These are phyloP conservation scores for Andricus curvator DNA, from an alignment of 2,888 invertebrate species.

Conservation along the genomic window DNA sequence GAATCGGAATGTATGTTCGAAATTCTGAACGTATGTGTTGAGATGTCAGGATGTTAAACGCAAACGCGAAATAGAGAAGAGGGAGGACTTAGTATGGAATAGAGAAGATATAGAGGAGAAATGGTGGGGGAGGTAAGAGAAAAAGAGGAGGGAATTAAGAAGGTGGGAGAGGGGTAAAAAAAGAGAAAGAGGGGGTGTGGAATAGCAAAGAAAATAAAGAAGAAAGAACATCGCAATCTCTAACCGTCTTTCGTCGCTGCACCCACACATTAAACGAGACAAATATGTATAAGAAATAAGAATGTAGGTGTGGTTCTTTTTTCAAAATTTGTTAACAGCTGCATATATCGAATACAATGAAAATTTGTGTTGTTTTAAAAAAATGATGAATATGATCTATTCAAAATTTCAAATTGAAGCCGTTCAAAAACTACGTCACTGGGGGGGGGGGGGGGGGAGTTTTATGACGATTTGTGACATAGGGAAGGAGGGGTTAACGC, in stretches of 20 bases:
- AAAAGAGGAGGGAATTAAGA: constrained; percentile 45
- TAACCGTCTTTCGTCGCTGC: constrained; percentile 19
- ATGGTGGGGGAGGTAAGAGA: constrained; percentile 41
- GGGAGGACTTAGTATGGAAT: constrained; percentile 33
- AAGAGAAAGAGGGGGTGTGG: constrained; percentile 16
- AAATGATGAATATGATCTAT: not conserved
- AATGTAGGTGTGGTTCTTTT: not conserved
- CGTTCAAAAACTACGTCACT: too few species aligned
- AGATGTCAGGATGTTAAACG: constrained; percentile 3
- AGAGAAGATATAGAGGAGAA: constrained; percentile 44
- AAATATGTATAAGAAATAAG: constrained; percentile 4
- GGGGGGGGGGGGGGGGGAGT: too few species aligned
- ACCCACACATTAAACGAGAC: constrained; percentile 27
- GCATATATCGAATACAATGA: not conserved
- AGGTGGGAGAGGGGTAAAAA: constrained; percentile 9
- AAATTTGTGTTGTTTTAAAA: not conserved
- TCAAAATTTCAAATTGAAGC: not conserved
- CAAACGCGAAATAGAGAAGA: constrained; percentile 41
- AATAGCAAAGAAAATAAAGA: constrained; percentile 26
- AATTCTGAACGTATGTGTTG: constrained; percentile 13
- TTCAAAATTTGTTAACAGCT: constrained; percentile 15
- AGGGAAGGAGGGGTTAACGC: too few species aligned
- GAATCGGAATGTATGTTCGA: constrained; percentile 9
- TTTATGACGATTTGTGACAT: too few species aligned
- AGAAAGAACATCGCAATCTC: constrained; percentile 27